Percentiles rank a stretch among this genome's conserved stretches.
Evolutionary conservation across 2,797 vertebrate genomes (phyloP).

Genomic region (Dendrocincla fuliginosa): DNA sequence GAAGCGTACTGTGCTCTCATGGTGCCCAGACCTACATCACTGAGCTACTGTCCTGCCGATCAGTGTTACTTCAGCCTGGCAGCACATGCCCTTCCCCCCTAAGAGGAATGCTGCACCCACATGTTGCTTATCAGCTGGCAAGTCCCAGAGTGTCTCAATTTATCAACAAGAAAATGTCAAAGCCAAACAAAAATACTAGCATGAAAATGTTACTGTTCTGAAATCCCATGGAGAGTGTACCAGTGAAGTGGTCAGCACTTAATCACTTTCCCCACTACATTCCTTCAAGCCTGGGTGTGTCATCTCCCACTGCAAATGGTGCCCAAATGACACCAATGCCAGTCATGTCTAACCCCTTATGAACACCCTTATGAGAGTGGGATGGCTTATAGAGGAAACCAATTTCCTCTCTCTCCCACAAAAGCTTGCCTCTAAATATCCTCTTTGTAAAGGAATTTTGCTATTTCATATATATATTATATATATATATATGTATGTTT

Average conservation of each 20-base stretch:
- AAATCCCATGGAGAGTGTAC: background rate
- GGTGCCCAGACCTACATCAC: background rate
- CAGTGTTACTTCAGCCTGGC: background rate
- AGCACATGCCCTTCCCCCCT: background rate
- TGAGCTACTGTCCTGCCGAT: background rate
- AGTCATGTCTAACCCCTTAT: background rate
- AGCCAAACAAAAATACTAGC: background rate
- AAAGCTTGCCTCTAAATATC: background rate
- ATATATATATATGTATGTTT: background rate
- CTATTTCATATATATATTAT: background rate
- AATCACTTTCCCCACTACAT: background rate
- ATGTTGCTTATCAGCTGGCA: background rate
- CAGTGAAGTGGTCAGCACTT: background rate
- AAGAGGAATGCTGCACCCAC: background rate
- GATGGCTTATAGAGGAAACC: background rate
- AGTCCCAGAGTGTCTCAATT: background rate
- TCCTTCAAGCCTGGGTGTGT: background rate
- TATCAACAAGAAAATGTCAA: background rate
- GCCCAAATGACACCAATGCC: background rate
- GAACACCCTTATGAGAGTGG: background rate
- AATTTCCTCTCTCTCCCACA: background rate
- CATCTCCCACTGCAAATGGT: background rate
- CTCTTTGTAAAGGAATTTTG: background rate
- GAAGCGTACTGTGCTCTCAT: fast-evolving
- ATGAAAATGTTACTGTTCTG: background rate